These are phyloP conservation scores for Oryzias sinensis DNA, from an alignment of 2,797 vertebrate genomes.

Conservation along the genomic window DNA sequence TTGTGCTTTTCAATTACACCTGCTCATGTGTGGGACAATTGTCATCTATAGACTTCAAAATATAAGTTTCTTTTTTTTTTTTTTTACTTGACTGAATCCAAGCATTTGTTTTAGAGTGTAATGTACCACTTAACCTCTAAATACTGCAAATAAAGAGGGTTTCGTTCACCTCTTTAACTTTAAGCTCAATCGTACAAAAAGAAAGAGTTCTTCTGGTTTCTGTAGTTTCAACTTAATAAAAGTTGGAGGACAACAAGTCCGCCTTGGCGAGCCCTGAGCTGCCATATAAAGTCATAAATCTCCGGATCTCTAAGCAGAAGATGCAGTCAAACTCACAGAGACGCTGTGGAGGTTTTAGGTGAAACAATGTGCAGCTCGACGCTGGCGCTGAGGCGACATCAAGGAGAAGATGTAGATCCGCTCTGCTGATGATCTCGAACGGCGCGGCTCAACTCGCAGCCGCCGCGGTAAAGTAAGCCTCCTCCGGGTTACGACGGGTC, in stretches of 20 bases:
- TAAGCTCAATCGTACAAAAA: not conserved
- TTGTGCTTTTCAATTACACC: no score
- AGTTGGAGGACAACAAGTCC: conserved; percentile 8
- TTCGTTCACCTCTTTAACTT: not conserved
- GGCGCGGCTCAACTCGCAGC: conserved; percentile 7
- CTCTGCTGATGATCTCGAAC: conserved; percentile 34
- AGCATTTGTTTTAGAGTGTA: no score
- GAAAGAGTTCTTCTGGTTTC: not conserved
- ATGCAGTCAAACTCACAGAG: not conserved
- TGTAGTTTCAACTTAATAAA: conserved; percentile 16
- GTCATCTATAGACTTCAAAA: no score
- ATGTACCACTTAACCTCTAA: not conserved
- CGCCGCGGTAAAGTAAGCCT: conserved; percentile 37
- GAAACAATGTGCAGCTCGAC: conserved; percentile 36
- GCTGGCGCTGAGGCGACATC: conserved; percentile 35
- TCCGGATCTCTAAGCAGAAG: not conserved
- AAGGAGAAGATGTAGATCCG: conserved; percentile 52
- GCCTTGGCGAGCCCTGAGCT: not conserved
- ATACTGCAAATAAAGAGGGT: not conserved
- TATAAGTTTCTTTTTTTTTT: no score
- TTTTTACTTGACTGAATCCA: no score
- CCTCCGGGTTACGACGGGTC: conserved; percentile 17
- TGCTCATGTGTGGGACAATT: no score
- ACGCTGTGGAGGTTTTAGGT: conserved; percentile 1
- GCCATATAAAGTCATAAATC: conserved; percentile 3